Conservation (phyloP, 2,888 invertebrate species). For the Nemurella pictetii region DNA sequence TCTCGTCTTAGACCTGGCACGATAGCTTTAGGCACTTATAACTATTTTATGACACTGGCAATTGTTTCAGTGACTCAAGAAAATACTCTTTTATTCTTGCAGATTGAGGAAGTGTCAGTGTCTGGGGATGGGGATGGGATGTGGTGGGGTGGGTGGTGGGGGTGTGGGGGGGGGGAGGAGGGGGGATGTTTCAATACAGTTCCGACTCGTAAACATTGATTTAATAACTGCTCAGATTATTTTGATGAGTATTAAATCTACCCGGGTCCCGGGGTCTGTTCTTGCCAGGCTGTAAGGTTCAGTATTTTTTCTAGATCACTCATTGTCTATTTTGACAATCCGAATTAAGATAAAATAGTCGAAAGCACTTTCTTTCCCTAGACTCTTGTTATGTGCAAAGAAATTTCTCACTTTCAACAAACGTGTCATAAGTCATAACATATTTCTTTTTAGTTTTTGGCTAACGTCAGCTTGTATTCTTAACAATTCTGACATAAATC, state of each 20-base stretch:
- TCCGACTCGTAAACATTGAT: too few species aligned
- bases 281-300: not conserved
- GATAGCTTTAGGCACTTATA: too few species aligned
- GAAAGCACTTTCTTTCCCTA: slow-evolving; percentile 21
- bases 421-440: slow-evolving; percentile 24
- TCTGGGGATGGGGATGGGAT: too few species aligned
- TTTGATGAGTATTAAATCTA: not conserved
- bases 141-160: too few species aligned
- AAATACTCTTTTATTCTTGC: not conserved
- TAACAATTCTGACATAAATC: slow-evolving; percentile 23
- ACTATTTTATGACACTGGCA: not conserved
- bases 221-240: not conserved
- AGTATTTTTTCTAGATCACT: slow-evolving; percentile 17
- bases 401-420: slow-evolving; percentile 26
- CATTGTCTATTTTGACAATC: slow-evolving; percentile 24
- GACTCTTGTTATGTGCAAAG: slow-evolving; percentile 24
- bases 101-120: too few species aligned
- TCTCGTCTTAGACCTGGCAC: too few species aligned
- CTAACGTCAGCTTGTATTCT: slow-evolving; percentile 25
- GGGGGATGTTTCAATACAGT: too few species aligned
- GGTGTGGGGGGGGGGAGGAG: too few species aligned
- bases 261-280: not conserved
- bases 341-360: slow-evolving; percentile 25
- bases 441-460: slow-evolving; percentile 18
- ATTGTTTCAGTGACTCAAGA: not conserved